Evolutionary conservation across 2,797 vertebrate genomes (phyloP).

Genomic region (Geotrypetes seraphini): DNA sequence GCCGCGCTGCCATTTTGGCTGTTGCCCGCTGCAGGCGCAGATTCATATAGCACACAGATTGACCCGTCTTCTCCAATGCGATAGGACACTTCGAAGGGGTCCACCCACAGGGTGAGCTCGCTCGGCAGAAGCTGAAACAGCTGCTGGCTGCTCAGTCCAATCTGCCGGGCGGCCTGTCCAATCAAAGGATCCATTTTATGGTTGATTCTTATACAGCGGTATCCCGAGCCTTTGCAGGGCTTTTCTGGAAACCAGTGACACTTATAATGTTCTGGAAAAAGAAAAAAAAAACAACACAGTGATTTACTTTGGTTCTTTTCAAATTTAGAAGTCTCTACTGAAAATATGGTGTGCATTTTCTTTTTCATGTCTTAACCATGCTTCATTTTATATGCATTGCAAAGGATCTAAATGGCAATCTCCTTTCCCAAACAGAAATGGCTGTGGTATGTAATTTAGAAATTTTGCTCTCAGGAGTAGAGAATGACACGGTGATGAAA

Average conservation of each 20-base stretch:
- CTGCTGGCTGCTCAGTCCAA: conserved; percentile 88
- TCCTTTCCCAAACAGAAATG: too few relatives aligned
- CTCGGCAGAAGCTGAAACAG: conserved; percentile 88
- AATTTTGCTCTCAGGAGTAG: too few relatives aligned
- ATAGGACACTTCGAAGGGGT: conserved; percentile 95
- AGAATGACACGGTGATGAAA: too few relatives aligned
- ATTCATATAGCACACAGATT: conserved; percentile 92
- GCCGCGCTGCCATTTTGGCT: conserved; percentile 43
- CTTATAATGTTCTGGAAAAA: conserved; percentile 83
- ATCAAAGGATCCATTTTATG: conserved; percentile 97
- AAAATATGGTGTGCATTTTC: too few relatives aligned
- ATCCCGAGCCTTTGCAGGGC: conserved; percentile 86
- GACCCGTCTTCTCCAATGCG: conserved; percentile 91
- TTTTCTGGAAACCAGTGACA: conserved; percentile 96
- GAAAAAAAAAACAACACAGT: conserved; percentile 20
- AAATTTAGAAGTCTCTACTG: too few relatives aligned
- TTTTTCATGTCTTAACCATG: too few relatives aligned
- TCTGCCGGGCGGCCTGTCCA: conserved; percentile 83
- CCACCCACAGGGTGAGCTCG: conserved; percentile 94
- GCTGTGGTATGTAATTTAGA: too few relatives aligned
- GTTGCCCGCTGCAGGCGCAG: conserved; percentile 64
- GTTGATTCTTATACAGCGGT: conserved; percentile 94
- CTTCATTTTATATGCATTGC: too few relatives aligned
- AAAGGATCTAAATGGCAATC: too few relatives aligned
- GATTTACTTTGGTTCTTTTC: too few relatives aligned